phyloP scores from a whole-genome alignment of 1,140 invertebrate species.

The Dendroctonus ponderosae region DNA sequence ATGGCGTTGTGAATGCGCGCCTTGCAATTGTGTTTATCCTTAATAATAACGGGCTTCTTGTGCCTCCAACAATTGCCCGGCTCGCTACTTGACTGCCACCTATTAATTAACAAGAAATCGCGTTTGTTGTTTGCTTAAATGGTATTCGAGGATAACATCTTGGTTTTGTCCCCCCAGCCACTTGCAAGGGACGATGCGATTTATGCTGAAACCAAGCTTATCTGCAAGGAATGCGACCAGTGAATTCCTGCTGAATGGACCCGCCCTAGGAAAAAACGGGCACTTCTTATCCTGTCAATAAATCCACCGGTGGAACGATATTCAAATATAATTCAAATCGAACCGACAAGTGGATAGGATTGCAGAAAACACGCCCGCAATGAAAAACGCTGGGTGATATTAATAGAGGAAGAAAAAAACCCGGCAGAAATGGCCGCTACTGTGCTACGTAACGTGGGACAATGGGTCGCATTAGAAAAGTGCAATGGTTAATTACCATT shows the following conservation, averaged over 20 bases:
- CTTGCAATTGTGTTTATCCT: conserved; percentile 13
- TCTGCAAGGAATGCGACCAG: too few relatives aligned
- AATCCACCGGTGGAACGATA: not conserved
- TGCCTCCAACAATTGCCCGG: conserved; percentile 18
- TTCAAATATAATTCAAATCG: conserved; percentile 7
- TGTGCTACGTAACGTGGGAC: conserved; percentile 26
- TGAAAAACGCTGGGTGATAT: conserved; percentile 12
- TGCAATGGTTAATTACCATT: conserved; percentile 7
- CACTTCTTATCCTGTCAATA: conserved; percentile 2
- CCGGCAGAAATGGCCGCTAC: conserved; percentile 19
- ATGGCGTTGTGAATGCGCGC: conserved; percentile 20
- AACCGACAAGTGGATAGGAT: conserved; percentile 14
- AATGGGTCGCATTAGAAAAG: conserved; percentile 24
- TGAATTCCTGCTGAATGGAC: too few relatives aligned
- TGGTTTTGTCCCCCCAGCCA: not conserved
- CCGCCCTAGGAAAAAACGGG: not conserved
- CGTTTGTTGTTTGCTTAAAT: conserved; percentile 25
- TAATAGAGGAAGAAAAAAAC: conserved; percentile 15
- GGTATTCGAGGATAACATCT: conserved; percentile 14
- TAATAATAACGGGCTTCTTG: conserved; percentile 21
- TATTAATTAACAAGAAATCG: conserved; percentile 24
- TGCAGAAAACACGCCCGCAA: conserved; percentile 19
- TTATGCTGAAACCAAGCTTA: too few relatives aligned
- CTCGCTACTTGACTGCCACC: conserved; percentile 18
- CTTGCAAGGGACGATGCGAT: too few relatives aligned